A percentile compares a stretch with the other conserved stretches of the same genome.
These are phyloP conservation scores for Tineola bisselliella DNA, from an alignment of 2,888 invertebrate genomes.

Conservation along the genomic window DNA sequence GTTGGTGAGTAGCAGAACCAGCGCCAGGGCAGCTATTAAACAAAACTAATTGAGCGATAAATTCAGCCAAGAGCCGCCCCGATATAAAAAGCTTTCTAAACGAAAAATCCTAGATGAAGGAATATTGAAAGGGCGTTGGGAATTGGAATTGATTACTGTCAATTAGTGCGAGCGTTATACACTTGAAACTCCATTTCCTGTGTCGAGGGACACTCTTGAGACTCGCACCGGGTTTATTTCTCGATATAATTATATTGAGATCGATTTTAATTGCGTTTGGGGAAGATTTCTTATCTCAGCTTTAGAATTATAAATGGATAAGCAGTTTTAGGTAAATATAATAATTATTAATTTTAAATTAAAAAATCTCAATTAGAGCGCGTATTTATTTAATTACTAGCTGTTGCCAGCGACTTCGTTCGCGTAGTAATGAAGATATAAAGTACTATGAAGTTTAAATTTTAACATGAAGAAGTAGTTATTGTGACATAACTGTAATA, in stretches of 20 bases:
- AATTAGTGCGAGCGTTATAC: slow-evolving; percentile 34
- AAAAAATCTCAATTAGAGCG: too few species aligned
- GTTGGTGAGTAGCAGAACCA: slow-evolving; percentile 60
- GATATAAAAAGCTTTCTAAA: slow-evolving; percentile 47
- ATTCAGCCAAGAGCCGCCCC: slow-evolving; percentile 55
- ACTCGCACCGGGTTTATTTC: neutral
- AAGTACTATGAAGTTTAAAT: too few species aligned
- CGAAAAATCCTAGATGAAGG: slow-evolving; percentile 50
- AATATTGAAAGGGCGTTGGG: slow-evolving; percentile 62
- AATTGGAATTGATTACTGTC: slow-evolving; percentile 63
- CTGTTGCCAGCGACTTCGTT: too few species aligned
- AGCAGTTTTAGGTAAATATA: too few species aligned
- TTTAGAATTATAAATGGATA: too few species aligned
- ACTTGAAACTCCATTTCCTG: slow-evolving; percentile 14
- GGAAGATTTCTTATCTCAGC: too few species aligned
- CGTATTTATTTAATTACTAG: too few species aligned
- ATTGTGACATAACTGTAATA: too few species aligned
- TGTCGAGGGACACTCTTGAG: neutral
- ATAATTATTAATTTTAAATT: too few species aligned
- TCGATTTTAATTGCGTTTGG: neutral
- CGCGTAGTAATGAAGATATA: too few species aligned
- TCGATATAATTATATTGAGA: neutral
- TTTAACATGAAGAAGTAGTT: too few species aligned
- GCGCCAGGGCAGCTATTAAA: slow-evolving; percentile 68
- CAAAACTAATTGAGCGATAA: slow-evolving; percentile 71